These are phyloP conservation scores for Panthera tigris DNA, from an alignment of 2,113 vertebrate species.

Conservation along the genomic window DNA sequence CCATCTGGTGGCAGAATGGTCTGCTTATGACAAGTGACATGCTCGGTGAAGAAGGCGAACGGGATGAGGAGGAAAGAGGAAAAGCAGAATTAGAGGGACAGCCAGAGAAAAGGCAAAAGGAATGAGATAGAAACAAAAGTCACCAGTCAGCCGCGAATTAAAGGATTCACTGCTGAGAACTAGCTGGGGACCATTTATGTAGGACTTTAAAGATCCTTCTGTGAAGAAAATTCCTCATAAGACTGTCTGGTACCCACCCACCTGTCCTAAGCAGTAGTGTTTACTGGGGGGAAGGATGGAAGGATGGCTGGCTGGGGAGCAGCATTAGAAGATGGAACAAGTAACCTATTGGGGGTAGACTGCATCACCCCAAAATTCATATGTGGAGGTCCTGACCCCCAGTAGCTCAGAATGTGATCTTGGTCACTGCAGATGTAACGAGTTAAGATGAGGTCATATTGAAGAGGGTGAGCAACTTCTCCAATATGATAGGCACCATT, in stretches of 20 bases:
- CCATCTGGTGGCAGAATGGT: conserved; percentile 73
- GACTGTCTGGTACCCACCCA: not conserved
- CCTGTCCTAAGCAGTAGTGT: not conserved
- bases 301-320: not conserved
- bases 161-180: not conserved
- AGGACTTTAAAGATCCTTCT: not conserved
- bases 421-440: not conserved
- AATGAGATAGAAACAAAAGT: not conserved
- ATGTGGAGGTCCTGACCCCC: not conserved
- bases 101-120: not conserved
- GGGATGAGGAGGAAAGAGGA: not conserved
- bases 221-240: not conserved
- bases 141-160: not conserved
- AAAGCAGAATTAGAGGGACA: not conserved
- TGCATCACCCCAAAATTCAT: not conserved
- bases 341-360: not conserved
- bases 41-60: not conserved
- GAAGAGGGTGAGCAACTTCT: not conserved
- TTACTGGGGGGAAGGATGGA: not conserved
- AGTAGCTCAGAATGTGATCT: not conserved
- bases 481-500: not conserved
- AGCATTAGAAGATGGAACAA: not conserved
- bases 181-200: not conserved
- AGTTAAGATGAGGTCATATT: not conserved
- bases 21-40: not conserved